phyloP scores from a whole-genome alignment of 2,888 invertebrate species.

The Conchocele bisecta region DNA sequence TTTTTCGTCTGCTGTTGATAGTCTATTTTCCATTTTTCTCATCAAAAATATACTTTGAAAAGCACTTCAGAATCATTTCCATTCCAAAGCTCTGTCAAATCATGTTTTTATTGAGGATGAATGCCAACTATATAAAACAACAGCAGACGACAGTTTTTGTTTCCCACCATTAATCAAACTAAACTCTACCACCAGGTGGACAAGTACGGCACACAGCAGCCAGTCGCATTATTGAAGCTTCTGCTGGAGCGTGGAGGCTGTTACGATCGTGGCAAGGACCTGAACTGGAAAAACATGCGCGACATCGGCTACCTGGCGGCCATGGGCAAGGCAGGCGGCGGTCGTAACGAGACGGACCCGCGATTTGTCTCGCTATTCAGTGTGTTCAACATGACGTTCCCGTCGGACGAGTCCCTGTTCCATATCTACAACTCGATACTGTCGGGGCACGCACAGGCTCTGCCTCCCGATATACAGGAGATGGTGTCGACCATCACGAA shows the following conservation, averaged over 20 bases:
- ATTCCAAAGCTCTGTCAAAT: too few species aligned
- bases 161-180: background rate
- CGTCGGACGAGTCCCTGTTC: conserved; percentile 89
- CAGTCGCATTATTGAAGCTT: conserved; percentile 94
- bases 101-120: too few species aligned
- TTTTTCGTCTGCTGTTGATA: too few species aligned
- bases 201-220: conserved; percentile 95
- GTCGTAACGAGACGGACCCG: conserved; percentile 94
- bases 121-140: too few species aligned
- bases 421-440: conserved; percentile 93
- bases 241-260: conserved; percentile 94
- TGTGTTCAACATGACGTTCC: conserved; percentile 93
- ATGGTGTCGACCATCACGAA: conserved; percentile 88
- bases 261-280: conserved; percentile 94
- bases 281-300: conserved; percentile 93
- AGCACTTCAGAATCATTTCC: too few species aligned
- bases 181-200: conserved; percentile 84
- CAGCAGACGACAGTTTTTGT: too few species aligned
- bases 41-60: too few species aligned
- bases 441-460: conserved; percentile 89
- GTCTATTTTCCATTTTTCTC: too few species aligned
- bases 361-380: conserved; percentile 96
- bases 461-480: conserved; percentile 87
- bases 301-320: conserved; percentile 87
- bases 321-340: conserved; percentile 89